A percentile compares a stretch with the other conserved stretches of the same genome.
These are phyloP conservation scores for Tympanoctomys barrerae DNA, from an alignment of 2,797 vertebrate species.

Conservation along the genomic window DNA sequence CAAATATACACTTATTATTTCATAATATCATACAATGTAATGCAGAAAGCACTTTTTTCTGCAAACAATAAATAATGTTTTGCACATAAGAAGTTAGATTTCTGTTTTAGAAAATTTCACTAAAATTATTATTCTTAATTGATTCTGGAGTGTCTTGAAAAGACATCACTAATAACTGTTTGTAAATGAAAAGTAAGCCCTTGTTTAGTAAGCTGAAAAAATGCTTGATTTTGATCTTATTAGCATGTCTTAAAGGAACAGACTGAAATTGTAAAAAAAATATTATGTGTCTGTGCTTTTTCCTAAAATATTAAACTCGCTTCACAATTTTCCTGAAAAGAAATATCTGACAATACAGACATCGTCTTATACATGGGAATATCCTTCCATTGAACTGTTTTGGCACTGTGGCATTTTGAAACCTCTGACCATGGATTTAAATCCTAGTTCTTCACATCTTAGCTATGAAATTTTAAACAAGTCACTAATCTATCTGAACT, in stretches of 20 bases:
- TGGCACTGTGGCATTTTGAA: neutral
- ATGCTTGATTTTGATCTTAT: neutral
- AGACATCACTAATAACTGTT: neutral
- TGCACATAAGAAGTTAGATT: neutral
- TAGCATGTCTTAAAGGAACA: neutral
- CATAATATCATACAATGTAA: neutral
- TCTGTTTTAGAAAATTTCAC: neutral
- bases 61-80: neutral
- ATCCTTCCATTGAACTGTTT: neutral
- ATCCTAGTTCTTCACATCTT: neutral
- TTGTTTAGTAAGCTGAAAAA: neutral
- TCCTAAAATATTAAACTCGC: neutral
- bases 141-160: neutral
- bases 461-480: neutral
- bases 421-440: neutral
- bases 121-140: neutral
- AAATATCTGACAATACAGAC: neutral
- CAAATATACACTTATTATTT: neutral
- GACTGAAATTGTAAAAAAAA: conserved; percentile 19
- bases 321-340: neutral
- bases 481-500: neutral
- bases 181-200: conserved; percentile 12
- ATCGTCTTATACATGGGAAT: neutral
- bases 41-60: neutral
- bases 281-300: neutral